Evolutionary conservation across 2,888 invertebrate genomes (phyloP), one percentile per base, ranked within the genome.

Genomic region (Ectemnius cavifrons): DNA sequence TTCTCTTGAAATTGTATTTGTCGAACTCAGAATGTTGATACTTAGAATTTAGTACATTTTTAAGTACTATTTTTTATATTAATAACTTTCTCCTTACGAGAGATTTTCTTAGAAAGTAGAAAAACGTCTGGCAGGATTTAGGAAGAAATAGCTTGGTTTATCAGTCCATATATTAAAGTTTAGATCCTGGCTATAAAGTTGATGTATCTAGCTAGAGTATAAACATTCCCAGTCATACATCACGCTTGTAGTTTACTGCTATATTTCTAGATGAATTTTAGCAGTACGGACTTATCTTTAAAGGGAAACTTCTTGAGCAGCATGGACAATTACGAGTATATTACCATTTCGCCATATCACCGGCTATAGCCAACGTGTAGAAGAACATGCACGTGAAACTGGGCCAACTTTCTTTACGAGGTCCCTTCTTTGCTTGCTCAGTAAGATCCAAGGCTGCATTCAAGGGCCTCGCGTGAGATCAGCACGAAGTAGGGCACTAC

Each of bases 141-240:
- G 56, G n/a, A 37, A 45, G 56, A 58, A 65, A 65, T 52, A 57
- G 49, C 52, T 65, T 37, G 58, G 20, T 27, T 59, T 58, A 66
- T 66, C 46, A 66, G 58, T 37, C 56, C 56, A 28, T 23, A 20
- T 14, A 20, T 13, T 2, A 46, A 68, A 63, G 45, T 63, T 68
- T 56, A 23, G 56, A 57, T 58, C 56, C 57, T 5, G 37, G 58
- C 16, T 28, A 62, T 37, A 63, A 57, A 68, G 58, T 46, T 4
- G 65, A 46, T 52, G 37, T 45, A 65, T 18, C 65, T 13, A 57
- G 20, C 37, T 11, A 16, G 37, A 57, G n/a, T 57, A 37, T 23
- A 60, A 60, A 60, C 60, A 60, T 60, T 37, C 2, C 60, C 14
- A 16, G 4, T 28, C 60, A n/a, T 27, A 27, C 11, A 27, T 28